Evolutionary conservation across 1,140 invertebrate genomes (phyloP).

Genomic region (Drosophila triauraria): DNA sequence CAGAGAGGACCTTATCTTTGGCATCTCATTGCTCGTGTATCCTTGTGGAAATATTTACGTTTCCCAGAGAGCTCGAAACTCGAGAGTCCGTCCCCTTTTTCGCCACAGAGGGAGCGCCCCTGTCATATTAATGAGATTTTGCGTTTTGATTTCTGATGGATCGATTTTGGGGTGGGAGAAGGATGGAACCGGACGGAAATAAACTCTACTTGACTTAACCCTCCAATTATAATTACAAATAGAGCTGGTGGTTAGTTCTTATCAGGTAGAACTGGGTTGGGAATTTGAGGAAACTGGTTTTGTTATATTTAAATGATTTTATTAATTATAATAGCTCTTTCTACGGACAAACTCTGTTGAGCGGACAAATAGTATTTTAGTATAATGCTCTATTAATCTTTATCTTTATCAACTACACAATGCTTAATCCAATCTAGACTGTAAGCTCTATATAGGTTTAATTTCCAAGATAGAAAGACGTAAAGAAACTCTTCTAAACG

Average conservation of each 20-base stretch:
- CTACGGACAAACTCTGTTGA: background rate
- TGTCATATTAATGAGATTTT: conserved; percentile 80
- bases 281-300: background rate
- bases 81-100: conserved; percentile 11
- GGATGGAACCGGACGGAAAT: background rate
- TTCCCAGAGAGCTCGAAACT: conserved; percentile 58
- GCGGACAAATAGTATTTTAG: background rate
- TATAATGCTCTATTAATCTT: background rate
- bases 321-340: too few relatives aligned
- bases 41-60: conserved; percentile 73
- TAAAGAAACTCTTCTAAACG: background rate
- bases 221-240: conserved; percentile 9
- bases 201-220: conserved; percentile 5
- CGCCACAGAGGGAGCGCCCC: conserved; percentile 17
- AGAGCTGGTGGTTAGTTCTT: background rate
- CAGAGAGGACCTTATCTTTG: conserved; percentile 27
- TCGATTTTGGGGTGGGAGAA: conserved; percentile 34
- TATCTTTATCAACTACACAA: background rate
- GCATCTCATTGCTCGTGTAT: conserved; percentile 42
- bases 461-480: too few relatives aligned
- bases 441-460: too few relatives aligned
- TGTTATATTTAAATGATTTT: background rate
- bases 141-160: conserved; percentile 80
- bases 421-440: too few relatives aligned
- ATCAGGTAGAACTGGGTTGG: background rate